phyloP scores from a whole-genome alignment of 2,113 vertebrate species.

The Potamarius usumacintae region DNA sequence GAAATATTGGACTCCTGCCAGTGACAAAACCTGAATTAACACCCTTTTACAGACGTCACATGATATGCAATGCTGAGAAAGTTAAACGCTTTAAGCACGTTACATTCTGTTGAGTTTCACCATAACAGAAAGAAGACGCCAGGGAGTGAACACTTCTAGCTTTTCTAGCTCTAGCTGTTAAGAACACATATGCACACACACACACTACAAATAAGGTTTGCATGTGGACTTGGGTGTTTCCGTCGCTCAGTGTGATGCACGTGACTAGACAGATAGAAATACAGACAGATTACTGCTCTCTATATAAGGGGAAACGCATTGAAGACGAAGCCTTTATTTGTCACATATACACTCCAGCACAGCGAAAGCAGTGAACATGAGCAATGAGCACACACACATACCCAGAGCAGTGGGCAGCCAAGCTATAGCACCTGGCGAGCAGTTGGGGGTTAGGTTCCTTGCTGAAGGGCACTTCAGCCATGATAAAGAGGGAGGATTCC shows the following conservation, averaged over 20 bases:
- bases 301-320: not conserved
- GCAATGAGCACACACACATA: too few species aligned
- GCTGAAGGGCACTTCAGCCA: too few species aligned
- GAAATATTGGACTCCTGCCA: not conserved
- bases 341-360: too few species aligned
- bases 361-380: too few species aligned
- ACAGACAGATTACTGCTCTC: constrained; percentile 1
- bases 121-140: not conserved
- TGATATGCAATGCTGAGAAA: not conserved
- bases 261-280: not conserved
- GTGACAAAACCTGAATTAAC: constrained; percentile 38
- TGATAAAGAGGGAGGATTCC: too few species aligned
- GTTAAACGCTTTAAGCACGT: not conserved
- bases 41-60: constrained; percentile 13
- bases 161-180: not conserved
- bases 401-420: too few species aligned
- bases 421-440: too few species aligned
- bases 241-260: not conserved
- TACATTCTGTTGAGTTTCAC: constrained; percentile 2
- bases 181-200: constrained; percentile 9
- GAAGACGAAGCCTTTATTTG: too few species aligned
- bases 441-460: too few species aligned
- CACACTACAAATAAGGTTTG: not conserved
- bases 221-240: not conserved
- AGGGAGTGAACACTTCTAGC: not conserved